Evolutionary conservation across 2,888 invertebrate species (phyloP), one percentile per base, ranked within the genome.

Genomic region (Trachelus troglodyta): DNA sequence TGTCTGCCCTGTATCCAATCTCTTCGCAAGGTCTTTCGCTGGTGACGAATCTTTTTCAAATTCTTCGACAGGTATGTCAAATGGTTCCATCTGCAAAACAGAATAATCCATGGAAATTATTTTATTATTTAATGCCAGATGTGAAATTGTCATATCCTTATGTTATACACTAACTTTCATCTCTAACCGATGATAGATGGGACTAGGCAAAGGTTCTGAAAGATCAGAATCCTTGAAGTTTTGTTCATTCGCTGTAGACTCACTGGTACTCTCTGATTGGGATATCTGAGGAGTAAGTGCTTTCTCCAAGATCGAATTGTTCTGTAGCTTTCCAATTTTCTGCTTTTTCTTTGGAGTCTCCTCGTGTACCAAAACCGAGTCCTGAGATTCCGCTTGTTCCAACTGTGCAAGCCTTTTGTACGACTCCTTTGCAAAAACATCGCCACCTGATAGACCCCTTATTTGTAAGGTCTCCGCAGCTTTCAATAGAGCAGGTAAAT

Each of bases 381-480:
- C 85, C 1, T 87, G 84, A 0, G 84, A 81, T n/a, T 84, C 84
- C 0, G 82, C 81, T 33, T 85, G 85, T 11, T 90, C 89, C 12
- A 87, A 80, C 33, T 90, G 87, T 0, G 86, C 87, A 56, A 89
- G 79, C 76, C 87, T 86, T 77, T 89, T 90, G 69, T 88, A 89
- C 2, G 90, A 89, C 73, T 93, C 93, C 73, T 93, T 93, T 33
- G 92, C 92, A 73, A 90, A 86, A 73, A 90, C 90, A 85, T 91
- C 93, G 1, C 93, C 94, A 76, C 95, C 94, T 1, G 95, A 95
- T 71, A 95, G 91, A 4, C 95, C 95, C 89, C 95, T 94, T 81
- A 95, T 94, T 89, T 95, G 94, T 78, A 95, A 90, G 11, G 94
- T 93, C 87, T 95, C 95, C 0, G 95, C 95, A 69, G 95, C 95